Percentiles rank a stretch among this genome's conserved stretches.
Evolutionary conservation across 2,113 vertebrate species (phyloP).

Genomic region (Elephas maximus): DNA sequence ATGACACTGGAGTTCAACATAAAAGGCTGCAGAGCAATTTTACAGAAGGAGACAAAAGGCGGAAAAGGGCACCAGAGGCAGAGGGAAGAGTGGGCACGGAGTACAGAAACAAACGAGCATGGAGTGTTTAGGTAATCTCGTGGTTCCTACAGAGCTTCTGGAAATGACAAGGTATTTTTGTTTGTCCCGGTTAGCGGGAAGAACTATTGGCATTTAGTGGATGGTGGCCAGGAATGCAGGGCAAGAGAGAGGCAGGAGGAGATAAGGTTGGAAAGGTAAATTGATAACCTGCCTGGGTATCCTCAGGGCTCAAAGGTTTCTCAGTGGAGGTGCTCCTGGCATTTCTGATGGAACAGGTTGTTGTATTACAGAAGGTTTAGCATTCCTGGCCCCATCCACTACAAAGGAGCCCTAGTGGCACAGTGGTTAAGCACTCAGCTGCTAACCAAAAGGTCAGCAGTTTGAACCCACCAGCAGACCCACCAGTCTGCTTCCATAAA

Average conservation of each 20-base stretch:
- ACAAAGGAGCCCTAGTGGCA: too few species aligned
- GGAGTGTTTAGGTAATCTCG: background rate
- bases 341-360: background rate
- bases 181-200: background rate
- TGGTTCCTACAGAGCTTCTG: background rate
- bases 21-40: background rate
- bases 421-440: too few species aligned
- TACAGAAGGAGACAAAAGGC: background rate
- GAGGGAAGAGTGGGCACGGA: background rate
- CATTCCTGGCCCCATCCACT: background rate
- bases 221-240: background rate
- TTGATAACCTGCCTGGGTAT: background rate
- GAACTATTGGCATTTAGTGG: background rate
- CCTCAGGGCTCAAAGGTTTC: background rate
- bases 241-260: background rate
- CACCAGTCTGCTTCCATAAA: too few species aligned
- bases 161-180: background rate
- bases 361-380: too few species aligned
- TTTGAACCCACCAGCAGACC: too few species aligned
- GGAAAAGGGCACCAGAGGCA: background rate
- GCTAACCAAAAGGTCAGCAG: too few species aligned
- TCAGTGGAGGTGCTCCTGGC: background rate
- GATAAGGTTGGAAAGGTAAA: background rate
- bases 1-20: background rate
- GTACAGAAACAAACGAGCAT: accelerated